A percentile compares a stretch with the other conserved stretches of the same genome.
Evolutionary conservation across 92 coral and sea anemone genomes (phyloP).

Genomic region (Nematostella vectensis): DNA sequence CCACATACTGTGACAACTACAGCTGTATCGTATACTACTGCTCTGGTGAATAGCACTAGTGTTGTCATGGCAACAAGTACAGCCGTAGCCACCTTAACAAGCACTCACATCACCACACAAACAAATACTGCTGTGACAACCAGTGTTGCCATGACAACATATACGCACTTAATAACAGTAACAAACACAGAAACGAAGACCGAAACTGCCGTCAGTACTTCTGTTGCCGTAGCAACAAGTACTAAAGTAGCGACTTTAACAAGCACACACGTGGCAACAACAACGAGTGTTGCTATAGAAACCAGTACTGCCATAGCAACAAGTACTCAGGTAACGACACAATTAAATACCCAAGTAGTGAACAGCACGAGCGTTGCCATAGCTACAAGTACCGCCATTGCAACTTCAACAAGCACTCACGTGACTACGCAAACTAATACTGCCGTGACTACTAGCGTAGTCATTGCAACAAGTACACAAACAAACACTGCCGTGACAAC

Average conservation of each 20-base stretch:
- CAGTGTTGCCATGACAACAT: neutral
- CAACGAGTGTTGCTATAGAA: too few species aligned
- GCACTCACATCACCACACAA: neutral
- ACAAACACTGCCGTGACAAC: neutral
- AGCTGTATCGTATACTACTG: neutral
- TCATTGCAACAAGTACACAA: neutral
- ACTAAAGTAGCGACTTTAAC: too few species aligned
- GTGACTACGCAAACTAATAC: neutral
- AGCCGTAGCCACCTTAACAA: neutral
- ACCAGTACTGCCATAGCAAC: neutral
- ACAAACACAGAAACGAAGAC: too few species aligned
- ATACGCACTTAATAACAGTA: too few species aligned
- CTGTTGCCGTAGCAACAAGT: too few species aligned
- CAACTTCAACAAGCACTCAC: neutral
- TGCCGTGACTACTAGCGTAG: neutral
- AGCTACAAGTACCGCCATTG: neutral
- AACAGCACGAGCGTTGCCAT: neutral
- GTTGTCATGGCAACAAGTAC: neutral
- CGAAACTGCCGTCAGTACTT: too few species aligned
- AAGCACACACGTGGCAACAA: too few species aligned
- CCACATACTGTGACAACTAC: neutral
- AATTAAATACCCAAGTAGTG: neutral
- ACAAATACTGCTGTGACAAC: neutral
- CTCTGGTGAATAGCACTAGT: neutral
- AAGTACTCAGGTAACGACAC: neutral